Conservation (phyloP, 2,888 invertebrate genomes). For the Tethea ocularis region DNA sequence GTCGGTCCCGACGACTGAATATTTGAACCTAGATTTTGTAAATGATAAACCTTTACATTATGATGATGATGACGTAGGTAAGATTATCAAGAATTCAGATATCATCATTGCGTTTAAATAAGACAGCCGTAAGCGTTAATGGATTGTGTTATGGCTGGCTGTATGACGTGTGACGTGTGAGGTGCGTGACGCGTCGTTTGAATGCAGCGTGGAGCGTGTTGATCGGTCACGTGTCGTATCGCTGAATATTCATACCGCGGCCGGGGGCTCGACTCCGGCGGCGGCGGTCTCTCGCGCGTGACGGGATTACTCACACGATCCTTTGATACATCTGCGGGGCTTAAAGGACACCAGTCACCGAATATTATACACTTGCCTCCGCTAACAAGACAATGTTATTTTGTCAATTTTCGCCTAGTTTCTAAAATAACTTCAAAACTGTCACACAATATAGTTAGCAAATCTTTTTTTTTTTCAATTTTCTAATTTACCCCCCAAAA, state of each 20-base stretch:
- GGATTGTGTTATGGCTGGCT: background rate
- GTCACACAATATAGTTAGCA: too few relatives aligned
- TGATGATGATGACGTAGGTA: background rate
- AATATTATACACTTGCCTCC: background rate
- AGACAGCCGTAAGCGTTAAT: background rate
- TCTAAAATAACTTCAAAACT: too few relatives aligned
- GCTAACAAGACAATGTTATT: background rate
- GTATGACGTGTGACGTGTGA: background rate
- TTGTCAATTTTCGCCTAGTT: too few relatives aligned
- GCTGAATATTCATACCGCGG: conserved; percentile 1
- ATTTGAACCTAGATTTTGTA: background rate
- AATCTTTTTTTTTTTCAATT: too few relatives aligned
- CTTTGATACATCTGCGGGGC: conserved; percentile 1
- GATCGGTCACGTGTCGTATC: background rate
- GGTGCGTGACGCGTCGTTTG: background rate
- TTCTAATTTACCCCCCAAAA: too few relatives aligned
- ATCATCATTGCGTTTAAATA: background rate
- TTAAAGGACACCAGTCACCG: background rate
- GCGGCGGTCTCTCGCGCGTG: background rate
- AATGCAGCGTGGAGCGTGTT: background rate
- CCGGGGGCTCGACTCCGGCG: background rate
- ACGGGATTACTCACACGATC: conserved; percentile 1
- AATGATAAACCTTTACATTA: too few relatives aligned
- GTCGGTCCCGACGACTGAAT: background rate
- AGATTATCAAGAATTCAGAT: too few relatives aligned